phyloP scores from a whole-genome alignment of 2,797 vertebrate genomes.

The Spea hammondii region DNA sequence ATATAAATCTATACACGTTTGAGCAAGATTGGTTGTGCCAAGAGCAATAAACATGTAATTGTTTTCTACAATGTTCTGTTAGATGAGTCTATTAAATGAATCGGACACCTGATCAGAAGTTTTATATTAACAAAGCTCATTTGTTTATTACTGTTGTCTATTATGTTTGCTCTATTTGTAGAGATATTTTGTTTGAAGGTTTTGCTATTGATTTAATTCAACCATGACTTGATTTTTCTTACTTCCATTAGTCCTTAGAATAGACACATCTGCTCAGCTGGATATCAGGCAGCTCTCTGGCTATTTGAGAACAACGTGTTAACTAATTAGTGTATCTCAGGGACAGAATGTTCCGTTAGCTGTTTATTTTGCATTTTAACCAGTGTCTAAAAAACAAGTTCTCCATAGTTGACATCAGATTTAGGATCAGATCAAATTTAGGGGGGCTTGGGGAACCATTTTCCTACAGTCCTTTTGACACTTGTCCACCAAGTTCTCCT shows the following conservation, averaged over 20 bases:
- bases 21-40: not conserved
- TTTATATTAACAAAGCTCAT: slow-evolving; percentile 25
- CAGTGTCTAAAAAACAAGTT: not conserved
- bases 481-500: too few species aligned
- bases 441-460: too few species aligned
- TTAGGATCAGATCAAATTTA: too few species aligned
- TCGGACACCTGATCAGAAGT: slow-evolving; percentile 2
- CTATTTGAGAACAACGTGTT: slow-evolving; percentile 14
- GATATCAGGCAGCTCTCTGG: not conserved
- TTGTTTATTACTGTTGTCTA: slow-evolving; percentile 17
- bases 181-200: slow-evolving; percentile 9
- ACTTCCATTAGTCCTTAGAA: slow-evolving; percentile 1
- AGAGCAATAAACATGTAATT: slow-evolving; percentile 4
- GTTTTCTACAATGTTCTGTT: slow-evolving; percentile 1
- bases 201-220: slow-evolving; percentile 9
- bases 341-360: slow-evolving; percentile 12
- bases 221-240: slow-evolving; percentile 9
- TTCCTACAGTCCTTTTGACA: too few species aligned
- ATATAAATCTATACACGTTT: too few species aligned
- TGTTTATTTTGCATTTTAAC: slow-evolving; percentile 19
- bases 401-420: too few species aligned
- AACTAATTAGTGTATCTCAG: slow-evolving; percentile 9
- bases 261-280: slow-evolving; percentile 6
- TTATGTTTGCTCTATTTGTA: slow-evolving; percentile 24
- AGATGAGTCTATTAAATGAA: too few species aligned